A percentile compares a stretch with the other conserved stretches of the same genome.
Conservation (phyloP, 2,888 invertebrate species). For the Tipula confusa region DNA sequence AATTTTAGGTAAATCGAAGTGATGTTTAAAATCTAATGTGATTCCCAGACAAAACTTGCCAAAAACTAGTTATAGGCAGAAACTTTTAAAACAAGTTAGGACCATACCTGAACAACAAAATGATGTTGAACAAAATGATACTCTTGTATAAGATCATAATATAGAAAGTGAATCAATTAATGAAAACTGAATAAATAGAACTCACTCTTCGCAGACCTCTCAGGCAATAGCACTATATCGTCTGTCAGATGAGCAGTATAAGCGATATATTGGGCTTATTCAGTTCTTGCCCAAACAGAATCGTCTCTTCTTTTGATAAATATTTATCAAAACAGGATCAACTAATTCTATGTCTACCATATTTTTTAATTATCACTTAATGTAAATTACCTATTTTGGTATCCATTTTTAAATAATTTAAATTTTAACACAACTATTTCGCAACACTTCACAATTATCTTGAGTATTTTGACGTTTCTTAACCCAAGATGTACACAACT, state of each 20-base stretch:
- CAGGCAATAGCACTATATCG: neutral
- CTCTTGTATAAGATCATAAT: neutral
- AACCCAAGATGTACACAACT: too few species aligned
- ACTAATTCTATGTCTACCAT: neutral
- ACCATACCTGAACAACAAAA: neutral
- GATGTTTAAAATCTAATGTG: neutral
- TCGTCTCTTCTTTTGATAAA: neutral
- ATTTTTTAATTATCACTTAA: too few species aligned
- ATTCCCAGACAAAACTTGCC: neutral
- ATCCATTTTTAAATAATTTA: too few species aligned
- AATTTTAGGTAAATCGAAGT: neutral
- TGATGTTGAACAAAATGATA: neutral
- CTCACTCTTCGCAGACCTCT: too few species aligned
- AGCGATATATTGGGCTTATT: neutral
- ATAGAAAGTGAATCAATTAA: neutral
- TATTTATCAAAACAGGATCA: neutral
- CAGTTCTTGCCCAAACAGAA: neutral
- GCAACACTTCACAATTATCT: too few species aligned
- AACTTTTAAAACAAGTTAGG: neutral
- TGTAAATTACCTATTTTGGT: too few species aligned
- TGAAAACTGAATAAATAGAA: neutral
- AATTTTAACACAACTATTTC: too few species aligned
- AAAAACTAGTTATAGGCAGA: neutral
- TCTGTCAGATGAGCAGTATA: neutral
- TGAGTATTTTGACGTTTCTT: too few species aligned